These are phyloP conservation scores for Pipra filicauda DNA, from an alignment of 2,113 vertebrate genomes.

Conservation along the genomic window DNA sequence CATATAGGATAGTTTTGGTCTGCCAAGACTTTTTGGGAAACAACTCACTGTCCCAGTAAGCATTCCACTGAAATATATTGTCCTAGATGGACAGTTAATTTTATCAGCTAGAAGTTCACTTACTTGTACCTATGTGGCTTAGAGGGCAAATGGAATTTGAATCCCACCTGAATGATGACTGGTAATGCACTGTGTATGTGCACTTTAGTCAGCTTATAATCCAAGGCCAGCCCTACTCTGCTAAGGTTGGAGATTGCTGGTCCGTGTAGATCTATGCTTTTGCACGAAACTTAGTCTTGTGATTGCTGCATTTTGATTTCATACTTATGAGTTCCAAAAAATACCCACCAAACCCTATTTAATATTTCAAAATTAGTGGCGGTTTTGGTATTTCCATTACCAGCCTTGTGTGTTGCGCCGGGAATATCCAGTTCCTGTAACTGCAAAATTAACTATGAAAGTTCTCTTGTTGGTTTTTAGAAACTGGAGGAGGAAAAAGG, in stretches of 20 bases:
- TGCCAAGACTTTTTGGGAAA: conserved; percentile 24
- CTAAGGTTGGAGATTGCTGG: conserved; percentile 77
- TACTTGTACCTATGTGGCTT: background rate
- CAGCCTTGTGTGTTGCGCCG: conserved; percentile 68
- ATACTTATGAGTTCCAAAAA: conserved; percentile 62
- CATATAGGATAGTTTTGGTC: conserved; percentile 1
- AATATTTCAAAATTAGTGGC: conserved; percentile 48
- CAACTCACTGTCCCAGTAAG: conserved; percentile 2
- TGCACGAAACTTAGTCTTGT: conserved; percentile 76
- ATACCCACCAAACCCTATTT: conserved; percentile 61
- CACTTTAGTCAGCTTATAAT: conserved; percentile 41
- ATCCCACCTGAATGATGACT: background rate
- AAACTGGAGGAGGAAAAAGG: conserved; percentile 99
- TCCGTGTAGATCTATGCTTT: conserved; percentile 73
- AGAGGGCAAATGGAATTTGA: conserved; percentile 24
- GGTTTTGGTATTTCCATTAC: conserved; percentile 72
- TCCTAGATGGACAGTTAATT: conserved; percentile 33
- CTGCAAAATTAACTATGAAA: conserved; percentile 72
- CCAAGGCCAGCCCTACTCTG: conserved; percentile 59
- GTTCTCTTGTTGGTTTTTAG: conserved; percentile 90
- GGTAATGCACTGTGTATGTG: conserved; percentile 33
- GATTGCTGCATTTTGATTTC: conserved; percentile 74
- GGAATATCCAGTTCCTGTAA: conserved; percentile 34
- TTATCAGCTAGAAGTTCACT: conserved; percentile 10
- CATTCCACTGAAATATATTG: conserved; percentile 38